Evolutionary conservation across 2,888 invertebrate species (phyloP).

Genomic region (Chesias legatella): DNA sequence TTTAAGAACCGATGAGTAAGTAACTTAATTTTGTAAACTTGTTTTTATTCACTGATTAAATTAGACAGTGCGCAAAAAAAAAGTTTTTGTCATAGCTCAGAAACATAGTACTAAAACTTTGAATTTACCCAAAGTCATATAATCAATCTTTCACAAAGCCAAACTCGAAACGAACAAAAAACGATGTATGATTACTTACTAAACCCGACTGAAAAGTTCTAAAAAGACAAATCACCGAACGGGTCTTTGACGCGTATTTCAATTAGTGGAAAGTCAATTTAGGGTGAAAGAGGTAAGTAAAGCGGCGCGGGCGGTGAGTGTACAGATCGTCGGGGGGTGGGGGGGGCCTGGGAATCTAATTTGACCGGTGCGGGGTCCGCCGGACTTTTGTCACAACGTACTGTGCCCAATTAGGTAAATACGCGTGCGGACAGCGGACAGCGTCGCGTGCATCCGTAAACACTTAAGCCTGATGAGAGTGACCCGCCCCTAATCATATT

Average conservation of each 20-base stretch:
- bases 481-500: slow-evolving; percentile 59
- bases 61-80: background rate
- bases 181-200: slow-evolving; percentile 1
- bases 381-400: slow-evolving; percentile 70
- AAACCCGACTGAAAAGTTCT: slow-evolving; percentile 22
- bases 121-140: background rate
- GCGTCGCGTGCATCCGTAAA: slow-evolving; percentile 63
- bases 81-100: slow-evolving; percentile 10
- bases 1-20: slow-evolving; percentile 39
- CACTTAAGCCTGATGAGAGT: slow-evolving; percentile 62
- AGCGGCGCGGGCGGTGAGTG: slow-evolving; percentile 41
- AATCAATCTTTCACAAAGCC: background rate
- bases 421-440: slow-evolving; percentile 41
- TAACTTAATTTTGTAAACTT: slow-evolving; percentile 44
- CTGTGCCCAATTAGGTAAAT: slow-evolving; percentile 75
- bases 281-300: slow-evolving; percentile 70
- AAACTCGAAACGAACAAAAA: background rate
- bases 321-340: slow-evolving; percentile 33
- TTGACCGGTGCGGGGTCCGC: slow-evolving; percentile 47
- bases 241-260: slow-evolving; percentile 55
- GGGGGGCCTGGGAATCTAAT: slow-evolving; percentile 62
- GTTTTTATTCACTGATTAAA: slow-evolving; percentile 28
- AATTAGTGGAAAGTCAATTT: slow-evolving; percentile 70
- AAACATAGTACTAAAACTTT: slow-evolving; percentile 8
- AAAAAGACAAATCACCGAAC: slow-evolving; percentile 44